phyloP scores from a whole-genome alignment of 2,113 vertebrate genomes.

The Cyprinus carpio region DNA sequence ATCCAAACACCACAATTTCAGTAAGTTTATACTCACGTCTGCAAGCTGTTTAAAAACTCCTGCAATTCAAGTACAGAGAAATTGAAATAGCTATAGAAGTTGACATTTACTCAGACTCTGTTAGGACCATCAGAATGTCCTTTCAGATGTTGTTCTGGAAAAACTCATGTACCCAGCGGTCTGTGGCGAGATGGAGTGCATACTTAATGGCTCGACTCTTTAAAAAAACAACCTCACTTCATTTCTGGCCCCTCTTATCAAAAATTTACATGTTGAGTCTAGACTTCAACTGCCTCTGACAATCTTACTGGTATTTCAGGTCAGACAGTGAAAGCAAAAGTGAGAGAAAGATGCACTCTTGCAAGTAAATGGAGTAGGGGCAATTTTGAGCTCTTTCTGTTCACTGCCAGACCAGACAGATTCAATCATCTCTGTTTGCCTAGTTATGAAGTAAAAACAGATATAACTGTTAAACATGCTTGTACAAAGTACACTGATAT shows the following conservation, averaged over 20 bases:
- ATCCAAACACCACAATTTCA: background rate
- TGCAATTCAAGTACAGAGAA: background rate
- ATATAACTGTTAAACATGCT: background rate
- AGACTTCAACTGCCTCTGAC: conserved; percentile 74
- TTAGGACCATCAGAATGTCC: conserved; percentile 23
- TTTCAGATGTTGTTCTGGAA: conserved; percentile 34
- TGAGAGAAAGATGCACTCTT: conserved; percentile 3
- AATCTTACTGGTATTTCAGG: conserved; percentile 77
- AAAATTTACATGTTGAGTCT: conserved; percentile 75
- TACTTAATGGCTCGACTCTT: conserved; percentile 19
- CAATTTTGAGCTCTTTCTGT: background rate
- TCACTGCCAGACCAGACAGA: background rate
- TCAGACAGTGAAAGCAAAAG: conserved; percentile 71
- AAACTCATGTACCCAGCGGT: conserved; percentile 18
- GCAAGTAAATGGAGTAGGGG: background rate
- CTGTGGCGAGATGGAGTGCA: conserved; percentile 15
- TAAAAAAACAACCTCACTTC: conserved; percentile 55
- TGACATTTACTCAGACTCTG: conserved; percentile 47
- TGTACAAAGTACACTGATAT: background rate
- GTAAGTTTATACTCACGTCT: background rate
- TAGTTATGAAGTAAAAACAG: background rate
- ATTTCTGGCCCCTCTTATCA: conserved; percentile 75
- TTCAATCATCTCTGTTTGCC: background rate
- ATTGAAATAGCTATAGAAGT: conserved; percentile 19
- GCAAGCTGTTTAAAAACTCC: background rate